phyloP scores from a whole-genome alignment of 2,113 vertebrate species.

The Labrus mixtus region DNA sequence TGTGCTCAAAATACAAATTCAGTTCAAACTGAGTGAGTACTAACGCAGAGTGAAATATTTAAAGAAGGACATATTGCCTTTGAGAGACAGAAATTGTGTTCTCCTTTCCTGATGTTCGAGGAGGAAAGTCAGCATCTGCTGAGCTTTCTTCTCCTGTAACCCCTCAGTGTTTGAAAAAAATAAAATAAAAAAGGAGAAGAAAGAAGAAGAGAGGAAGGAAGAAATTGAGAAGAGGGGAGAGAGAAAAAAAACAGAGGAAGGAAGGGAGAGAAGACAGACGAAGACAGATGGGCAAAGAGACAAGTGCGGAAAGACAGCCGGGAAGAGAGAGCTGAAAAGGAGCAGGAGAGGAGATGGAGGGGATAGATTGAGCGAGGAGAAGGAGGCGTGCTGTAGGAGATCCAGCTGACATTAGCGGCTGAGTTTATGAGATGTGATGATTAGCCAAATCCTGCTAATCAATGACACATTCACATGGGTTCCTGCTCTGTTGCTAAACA shows the following conservation, averaged over 20 bases:
- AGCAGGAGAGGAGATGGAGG: conserved; percentile 63
- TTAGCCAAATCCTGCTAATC: conserved; percentile 87
- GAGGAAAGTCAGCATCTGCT: conserved; percentile 62
- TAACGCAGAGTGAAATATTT: background rate
- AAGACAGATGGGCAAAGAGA: conserved; percentile 73
- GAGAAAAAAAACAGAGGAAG: conserved; percentile 62
- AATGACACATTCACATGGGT: conserved; percentile 86
- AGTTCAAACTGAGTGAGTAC: no score
- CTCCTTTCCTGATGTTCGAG: conserved; percentile 32
- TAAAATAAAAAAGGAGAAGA: conserved; percentile 21
- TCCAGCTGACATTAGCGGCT: conserved; percentile 83
- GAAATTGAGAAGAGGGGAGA: conserved; percentile 62
- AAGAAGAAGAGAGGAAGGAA: conserved; percentile 69
- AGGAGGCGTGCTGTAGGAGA: conserved; percentile 75
- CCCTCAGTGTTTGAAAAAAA: conserved; percentile 31
- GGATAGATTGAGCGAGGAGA: conserved; percentile 63
- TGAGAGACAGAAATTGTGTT: conserved; percentile 20
- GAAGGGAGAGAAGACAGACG: conserved; percentile 67
- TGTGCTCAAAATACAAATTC: no score
- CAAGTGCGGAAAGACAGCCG: conserved; percentile 74
- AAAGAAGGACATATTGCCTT: conserved; percentile 20
- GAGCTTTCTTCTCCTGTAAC: conserved; percentile 69
- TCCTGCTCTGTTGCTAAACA: conserved; percentile 84
- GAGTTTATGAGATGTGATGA: conserved; percentile 85
- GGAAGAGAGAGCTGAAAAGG: conserved; percentile 69